Evolutionary conservation across 2,797 vertebrate genomes (phyloP).

Genomic region (Merluccius polli): DNA sequence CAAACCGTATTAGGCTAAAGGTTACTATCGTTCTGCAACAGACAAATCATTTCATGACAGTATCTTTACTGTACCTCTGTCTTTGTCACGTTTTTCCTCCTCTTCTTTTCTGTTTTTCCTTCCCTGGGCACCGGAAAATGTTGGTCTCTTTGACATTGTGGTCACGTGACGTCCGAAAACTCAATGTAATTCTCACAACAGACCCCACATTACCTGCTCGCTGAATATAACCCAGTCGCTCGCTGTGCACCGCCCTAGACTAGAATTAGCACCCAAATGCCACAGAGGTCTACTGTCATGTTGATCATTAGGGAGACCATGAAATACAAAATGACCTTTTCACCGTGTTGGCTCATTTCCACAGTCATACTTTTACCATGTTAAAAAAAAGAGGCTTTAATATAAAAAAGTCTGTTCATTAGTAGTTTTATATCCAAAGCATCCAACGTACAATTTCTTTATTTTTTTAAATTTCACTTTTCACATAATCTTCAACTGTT

Average conservation of each 20-base stretch:
- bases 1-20: too few species aligned
- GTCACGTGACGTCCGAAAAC: too few species aligned
- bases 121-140: too few species aligned
- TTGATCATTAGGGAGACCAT: neutral
- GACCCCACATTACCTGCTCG: neutral
- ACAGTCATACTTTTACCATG: neutral
- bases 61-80: too few species aligned
- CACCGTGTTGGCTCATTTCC: neutral
- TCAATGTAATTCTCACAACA: slow-evolving; percentile 45
- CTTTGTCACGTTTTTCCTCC: too few species aligned
- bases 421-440: neutral
- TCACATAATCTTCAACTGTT: neutral
- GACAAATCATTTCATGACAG: too few species aligned
- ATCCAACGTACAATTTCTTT: neutral
- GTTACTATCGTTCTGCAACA: too few species aligned
- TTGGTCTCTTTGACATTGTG: too few species aligned
- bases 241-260: neutral
- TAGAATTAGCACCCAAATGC: neutral
- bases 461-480: neutral
- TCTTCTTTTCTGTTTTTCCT: too few species aligned
- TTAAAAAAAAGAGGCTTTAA: neutral
- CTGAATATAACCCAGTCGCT: neutral
- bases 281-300: neutral
- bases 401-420: neutral
- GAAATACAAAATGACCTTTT: neutral